These are phyloP conservation scores for Pseudomyrmex pallidus DNA, from an alignment of 1,140 invertebrate species.

Conservation along the genomic window DNA sequence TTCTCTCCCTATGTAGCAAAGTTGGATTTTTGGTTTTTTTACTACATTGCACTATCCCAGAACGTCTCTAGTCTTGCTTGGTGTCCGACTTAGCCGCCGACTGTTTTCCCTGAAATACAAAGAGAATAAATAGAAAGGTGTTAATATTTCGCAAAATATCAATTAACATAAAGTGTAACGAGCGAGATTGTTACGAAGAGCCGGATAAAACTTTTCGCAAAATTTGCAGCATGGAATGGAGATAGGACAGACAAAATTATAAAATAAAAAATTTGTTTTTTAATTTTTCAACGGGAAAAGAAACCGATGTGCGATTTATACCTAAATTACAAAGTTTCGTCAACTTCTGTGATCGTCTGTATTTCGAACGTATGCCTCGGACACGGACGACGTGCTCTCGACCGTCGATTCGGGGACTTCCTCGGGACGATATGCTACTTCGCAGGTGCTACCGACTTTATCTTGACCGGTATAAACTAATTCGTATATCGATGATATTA, in stretches of 20 bases:
- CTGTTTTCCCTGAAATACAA: constrained; percentile 55
- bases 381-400: constrained; percentile 5
- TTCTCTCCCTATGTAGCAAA: not conserved
- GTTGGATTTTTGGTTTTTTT: not conserved
- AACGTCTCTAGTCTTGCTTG: constrained; percentile 12
- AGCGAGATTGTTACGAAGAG: not conserved
- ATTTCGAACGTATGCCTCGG: constrained; percentile 18
- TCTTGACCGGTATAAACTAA: constrained; percentile 19
- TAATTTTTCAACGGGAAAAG: no score
- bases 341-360: constrained; percentile 2
- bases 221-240: not conserved
- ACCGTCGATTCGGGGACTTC: constrained; percentile 33
- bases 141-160: not conserved
- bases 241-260: no score
- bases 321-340: constrained; percentile 41
- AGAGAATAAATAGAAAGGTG: not conserved
- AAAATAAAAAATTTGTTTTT: no score
- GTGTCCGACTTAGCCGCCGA: constrained; percentile 24
- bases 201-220: not conserved
- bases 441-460: not conserved
- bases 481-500: not conserved
- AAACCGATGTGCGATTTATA: not conserved
- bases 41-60: constrained; percentile 1
- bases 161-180: not conserved
- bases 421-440: constrained; percentile 18